Evolutionary conservation across 1,140 invertebrate genomes (phyloP), one percentile per base, ranked within the genome.

Genomic region (Gryon sp.): DNA sequence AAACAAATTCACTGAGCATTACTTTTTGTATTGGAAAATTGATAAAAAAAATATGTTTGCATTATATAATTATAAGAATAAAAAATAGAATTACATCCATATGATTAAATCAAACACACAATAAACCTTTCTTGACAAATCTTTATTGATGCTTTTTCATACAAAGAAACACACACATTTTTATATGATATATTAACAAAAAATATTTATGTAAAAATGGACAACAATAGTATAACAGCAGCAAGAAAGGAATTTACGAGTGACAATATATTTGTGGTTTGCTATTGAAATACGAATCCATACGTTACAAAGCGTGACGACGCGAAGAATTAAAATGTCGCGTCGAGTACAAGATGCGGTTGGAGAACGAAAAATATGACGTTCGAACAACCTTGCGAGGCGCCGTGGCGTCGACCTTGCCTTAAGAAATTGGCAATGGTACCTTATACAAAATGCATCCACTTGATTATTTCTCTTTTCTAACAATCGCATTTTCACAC

Each of bases 391-490:
- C 48, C 82, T 84, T 84, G 81, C 74, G 40, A 83, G 82, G 81
- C 83, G 82, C 83, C 82, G 80, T 77, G 76, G 72, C 79, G 80
- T 83, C 81, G 81, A 82, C 82, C 83, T 84, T 84, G 82, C 16
- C 38, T 55, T 9, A 36, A 52, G 66, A 80, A 80, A 79, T 76
- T 80, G 65, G 38, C 66, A 24, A 65, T 60, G 62, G 59, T 76
- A 82, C 81, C 41, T 48, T 46, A 60, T 50, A 79, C 73, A n/a
- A 63, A 45, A 57, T 57, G 62, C 8, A 52, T 62, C 22, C 7
- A 24, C 7, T 24, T 7, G 22, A 24, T 24, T 24, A 24, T 24
- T 24, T 24, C 7, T 24, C 22, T 24, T 24, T 7, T 24, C 22
- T 24, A 24, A 7, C 7, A 24, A 7, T 7, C 22, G n/a, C n/a